Evolutionary conservation across 2,888 invertebrate species (phyloP).

Genomic region (Exephanes ischioxanthus): DNA sequence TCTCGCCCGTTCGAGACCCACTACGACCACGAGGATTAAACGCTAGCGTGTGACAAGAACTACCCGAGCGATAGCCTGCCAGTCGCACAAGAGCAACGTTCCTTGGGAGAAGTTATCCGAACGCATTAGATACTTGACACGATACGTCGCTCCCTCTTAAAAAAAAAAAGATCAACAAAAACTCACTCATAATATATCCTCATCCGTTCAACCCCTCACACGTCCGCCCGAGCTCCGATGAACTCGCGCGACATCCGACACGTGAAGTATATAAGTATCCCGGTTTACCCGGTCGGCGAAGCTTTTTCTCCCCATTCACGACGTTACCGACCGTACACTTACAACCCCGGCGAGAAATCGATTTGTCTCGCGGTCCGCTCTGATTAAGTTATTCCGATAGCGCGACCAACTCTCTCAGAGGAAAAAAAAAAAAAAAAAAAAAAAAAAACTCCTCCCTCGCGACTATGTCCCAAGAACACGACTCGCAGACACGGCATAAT

Average conservation of each 20-base stretch:
- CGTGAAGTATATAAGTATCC: slow-evolving; percentile 15
- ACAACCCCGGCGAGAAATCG: slow-evolving; percentile 50
- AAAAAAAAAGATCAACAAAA: slow-evolving; percentile 9
- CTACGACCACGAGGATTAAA: slow-evolving; percentile 55
- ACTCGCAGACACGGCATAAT: neutral
- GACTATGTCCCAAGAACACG: neutral
- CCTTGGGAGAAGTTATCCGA: slow-evolving; percentile 46
- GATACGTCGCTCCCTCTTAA: slow-evolving; percentile 41
- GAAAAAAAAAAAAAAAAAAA: slow-evolving; percentile 17
- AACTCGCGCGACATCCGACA: slow-evolving; percentile 1
- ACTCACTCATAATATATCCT: slow-evolving; percentile 44
- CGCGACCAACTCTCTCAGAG: slow-evolving; percentile 43
- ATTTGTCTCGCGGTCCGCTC: slow-evolving; percentile 62
- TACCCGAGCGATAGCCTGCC: slow-evolving; percentile 48
- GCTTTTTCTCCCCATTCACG: slow-evolving; percentile 43
- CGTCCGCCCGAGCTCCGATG: slow-evolving; percentile 34
- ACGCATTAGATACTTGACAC: slow-evolving; percentile 53
- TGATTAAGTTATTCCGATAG: slow-evolving; percentile 55
- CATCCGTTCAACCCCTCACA: slow-evolving; percentile 25
- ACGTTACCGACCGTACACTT: slow-evolving; percentile 1
- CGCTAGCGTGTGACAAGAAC: slow-evolving; percentile 44
- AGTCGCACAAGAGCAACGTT: slow-evolving; percentile 41
- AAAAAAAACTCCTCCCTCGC: neutral
- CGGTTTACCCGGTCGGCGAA: slow-evolving; percentile 29
- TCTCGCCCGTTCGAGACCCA: slow-evolving; percentile 8